phyloP scores from a whole-genome alignment of 2,888 invertebrate species.

The Lacanobia wlatinum region DNA sequence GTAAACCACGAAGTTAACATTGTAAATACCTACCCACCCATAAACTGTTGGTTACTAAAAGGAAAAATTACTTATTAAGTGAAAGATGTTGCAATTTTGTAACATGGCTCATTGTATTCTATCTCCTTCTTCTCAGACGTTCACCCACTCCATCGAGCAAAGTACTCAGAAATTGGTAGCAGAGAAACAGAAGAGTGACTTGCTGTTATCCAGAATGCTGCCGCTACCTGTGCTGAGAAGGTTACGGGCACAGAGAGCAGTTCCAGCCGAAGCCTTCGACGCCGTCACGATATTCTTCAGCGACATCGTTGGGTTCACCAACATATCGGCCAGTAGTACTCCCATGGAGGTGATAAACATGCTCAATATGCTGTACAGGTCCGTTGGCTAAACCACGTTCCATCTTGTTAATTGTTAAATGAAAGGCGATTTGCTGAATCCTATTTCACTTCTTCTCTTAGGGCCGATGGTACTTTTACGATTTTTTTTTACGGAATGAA shows the following conservation, averaged over 20 bases:
- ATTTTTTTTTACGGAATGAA: background rate
- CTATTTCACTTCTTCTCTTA: background rate
- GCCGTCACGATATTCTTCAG: constrained; percentile 94
- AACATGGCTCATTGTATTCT: background rate
- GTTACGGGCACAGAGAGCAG: constrained; percentile 89
- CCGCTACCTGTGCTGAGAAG: constrained; percentile 89
- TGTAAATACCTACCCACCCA: no score
- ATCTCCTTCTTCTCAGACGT: constrained; percentile 78
- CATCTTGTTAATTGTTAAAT: constrained; percentile 40
- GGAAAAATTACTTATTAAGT: background rate
- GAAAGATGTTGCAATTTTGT: background rate
- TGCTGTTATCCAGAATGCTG: constrained; percentile 91
- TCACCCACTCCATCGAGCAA: constrained; percentile 87
- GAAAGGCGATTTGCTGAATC: constrained; percentile 1
- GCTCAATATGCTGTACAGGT: constrained; percentile 94
- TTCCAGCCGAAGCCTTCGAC: constrained; percentile 92
- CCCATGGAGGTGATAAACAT: constrained; percentile 92
- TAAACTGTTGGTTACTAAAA: background rate
- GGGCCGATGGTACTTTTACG: background rate
- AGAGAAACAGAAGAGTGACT: constrained; percentile 91
- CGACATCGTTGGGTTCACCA: constrained; percentile 93
- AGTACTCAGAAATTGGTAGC: constrained; percentile 88
- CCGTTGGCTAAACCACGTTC: constrained; percentile 57
- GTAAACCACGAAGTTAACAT: no score
- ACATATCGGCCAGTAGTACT: constrained; percentile 91